These are phyloP conservation scores for Sparidentex hasta DNA, from an alignment of 2,797 vertebrate genomes.

Conservation along the genomic window DNA sequence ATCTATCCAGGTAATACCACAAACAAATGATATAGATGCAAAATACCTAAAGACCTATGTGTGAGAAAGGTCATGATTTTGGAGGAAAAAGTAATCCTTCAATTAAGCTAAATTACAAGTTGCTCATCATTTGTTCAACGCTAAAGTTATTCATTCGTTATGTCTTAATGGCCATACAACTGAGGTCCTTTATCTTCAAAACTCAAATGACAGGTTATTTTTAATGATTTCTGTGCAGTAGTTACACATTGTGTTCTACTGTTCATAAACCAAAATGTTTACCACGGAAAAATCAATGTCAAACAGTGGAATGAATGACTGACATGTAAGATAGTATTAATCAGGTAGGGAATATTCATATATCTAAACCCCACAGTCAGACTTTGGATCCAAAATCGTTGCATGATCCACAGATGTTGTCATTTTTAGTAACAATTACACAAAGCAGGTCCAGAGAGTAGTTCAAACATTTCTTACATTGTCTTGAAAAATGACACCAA, in stretches of 20 bases:
- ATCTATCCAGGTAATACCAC: not conserved
- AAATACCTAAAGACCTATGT: not conserved
- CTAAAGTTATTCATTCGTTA: not conserved
- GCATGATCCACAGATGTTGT: not conserved
- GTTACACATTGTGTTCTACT: not conserved
- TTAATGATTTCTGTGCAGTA: not conserved
- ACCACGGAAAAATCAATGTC: not conserved
- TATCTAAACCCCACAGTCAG: not conserved
- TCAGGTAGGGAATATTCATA: not conserved
- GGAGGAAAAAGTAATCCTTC: not conserved
- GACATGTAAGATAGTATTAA: constrained; percentile 3
- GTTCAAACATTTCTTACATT: constrained; percentile 30
- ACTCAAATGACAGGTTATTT: constrained; percentile 2
- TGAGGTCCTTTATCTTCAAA: not conserved
- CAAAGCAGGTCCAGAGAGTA: constrained; percentile 40
- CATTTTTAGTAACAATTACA: constrained; percentile 1
- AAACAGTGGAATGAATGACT: not conserved
- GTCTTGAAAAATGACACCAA: constrained; percentile 44
- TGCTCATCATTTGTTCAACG: not conserved
- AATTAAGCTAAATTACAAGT: not conserved
- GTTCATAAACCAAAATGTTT: not conserved
- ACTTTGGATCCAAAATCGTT: constrained; percentile 1
- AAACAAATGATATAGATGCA: not conserved
- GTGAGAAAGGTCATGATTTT: not conserved
- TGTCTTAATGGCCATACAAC: not conserved